phyloP scores from a whole-genome alignment of 2,797 vertebrate species.

The Alca torda region DNA sequence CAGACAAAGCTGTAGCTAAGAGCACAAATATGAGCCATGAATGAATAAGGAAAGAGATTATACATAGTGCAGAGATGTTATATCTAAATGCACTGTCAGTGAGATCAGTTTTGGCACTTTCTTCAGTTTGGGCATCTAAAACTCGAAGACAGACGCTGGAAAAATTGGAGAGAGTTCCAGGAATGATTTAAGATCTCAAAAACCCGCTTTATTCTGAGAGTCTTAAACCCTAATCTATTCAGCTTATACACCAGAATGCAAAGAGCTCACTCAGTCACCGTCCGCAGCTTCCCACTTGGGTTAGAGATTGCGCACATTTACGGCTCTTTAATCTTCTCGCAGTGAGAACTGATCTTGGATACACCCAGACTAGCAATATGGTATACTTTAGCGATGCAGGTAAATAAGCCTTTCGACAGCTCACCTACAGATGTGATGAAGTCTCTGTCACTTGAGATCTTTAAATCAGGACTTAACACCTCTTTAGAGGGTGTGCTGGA shows the following conservation, averaged over 20 bases:
- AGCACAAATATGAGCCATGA: neutral
- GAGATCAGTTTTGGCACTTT: neutral
- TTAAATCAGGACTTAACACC: neutral
- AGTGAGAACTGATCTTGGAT: neutral
- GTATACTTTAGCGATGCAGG: neutral
- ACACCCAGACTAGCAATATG: slow-evolving; percentile 24
- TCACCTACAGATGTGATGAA: slow-evolving; percentile 5
- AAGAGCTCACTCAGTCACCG: neutral
- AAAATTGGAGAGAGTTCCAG: neutral
- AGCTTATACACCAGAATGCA: slow-evolving; percentile 1
- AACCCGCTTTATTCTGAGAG: neutral
- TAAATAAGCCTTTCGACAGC: slow-evolving; percentile 22
- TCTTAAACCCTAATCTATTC: slow-evolving; percentile 32
- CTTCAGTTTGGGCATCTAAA: neutral
- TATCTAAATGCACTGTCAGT: neutral
- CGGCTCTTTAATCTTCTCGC: slow-evolving; percentile 7
- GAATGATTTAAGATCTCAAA: slow-evolving; percentile 11
- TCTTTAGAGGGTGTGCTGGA: neutral
- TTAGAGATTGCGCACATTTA: slow-evolving; percentile 50
- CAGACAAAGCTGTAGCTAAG: neutral
- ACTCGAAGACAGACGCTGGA: neutral
- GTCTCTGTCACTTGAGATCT: neutral
- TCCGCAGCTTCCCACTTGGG: slow-evolving; percentile 20
- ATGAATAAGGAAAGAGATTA: neutral
- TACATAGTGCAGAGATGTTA: neutral